Evolutionary conservation across 2,888 invertebrate genomes (phyloP), one percentile per base, ranked within the genome.

Genomic region (Aricia artaxerxes): DNA sequence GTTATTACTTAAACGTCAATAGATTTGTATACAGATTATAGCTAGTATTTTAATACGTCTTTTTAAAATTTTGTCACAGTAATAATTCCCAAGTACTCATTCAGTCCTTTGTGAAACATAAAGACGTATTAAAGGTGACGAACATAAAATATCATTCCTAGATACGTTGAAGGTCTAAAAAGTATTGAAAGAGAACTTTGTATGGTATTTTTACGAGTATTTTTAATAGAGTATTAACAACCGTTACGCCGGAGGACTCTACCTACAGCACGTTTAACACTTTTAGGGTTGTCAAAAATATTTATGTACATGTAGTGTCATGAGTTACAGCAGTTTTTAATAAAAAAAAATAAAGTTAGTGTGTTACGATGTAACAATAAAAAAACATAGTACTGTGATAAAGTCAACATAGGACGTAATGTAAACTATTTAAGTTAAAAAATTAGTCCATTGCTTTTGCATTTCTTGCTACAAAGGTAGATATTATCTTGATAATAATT

Each of bases 191-290:
- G 84, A 81, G 81, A 80, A 84, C 85, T 84, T 84, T 84, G 84
- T 84, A 81, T 80, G 79, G 77, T 57, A 57, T 73, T 81, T 84
- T 85, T 84, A 84, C 82, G 75, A 83, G 73, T 80, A 79, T 79
- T 81, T 83, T 85, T 84, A 84, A 85, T 84, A 83, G 82, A 83
- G 82, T 82, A 80, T 82, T 84, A 85, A 85, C 82, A 84, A 77
- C 82, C 84, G 84, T 85, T 83, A 82, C 85, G 79, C 80, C 40
- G 79, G 79, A 78, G 79, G 82, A 81, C 80, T 78, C 81, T 79
- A 80, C 81, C 81, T 79, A 80, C 81, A 80, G 82, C 81, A 78
- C 61, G 79, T 81, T 83, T 80, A 77, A 80, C 83, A 82, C 82
- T 81, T 85, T 85, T 83, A 85, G 84, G 84, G 82, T 82, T 76